Evolutionary conservation across 1,140 invertebrate genomes (phyloP), one percentile per base, ranked within the genome.

Genomic region (Gonatopus flavifemur): DNA sequence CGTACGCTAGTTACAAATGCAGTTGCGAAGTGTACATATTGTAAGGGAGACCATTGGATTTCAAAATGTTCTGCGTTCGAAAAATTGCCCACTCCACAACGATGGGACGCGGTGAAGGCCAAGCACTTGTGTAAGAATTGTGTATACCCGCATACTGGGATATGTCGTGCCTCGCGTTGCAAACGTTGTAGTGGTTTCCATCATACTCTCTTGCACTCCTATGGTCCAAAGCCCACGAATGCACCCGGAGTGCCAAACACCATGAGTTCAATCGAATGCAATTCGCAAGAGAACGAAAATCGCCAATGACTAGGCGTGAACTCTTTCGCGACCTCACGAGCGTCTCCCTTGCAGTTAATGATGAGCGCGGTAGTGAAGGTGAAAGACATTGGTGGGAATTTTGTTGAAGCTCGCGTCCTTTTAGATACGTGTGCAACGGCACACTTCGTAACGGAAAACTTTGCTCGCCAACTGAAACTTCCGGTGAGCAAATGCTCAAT

Each of bases 371-470:
- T 28, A 28, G 12, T 28, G 6, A 28, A 28, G 6, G 25, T 28
- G 6, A 6, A 28, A 28, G 25, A 28, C 12, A 12, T 28, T 6
- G 12, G 12, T 28, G 25, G 12, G 6, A 28, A 28, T 7, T 28
- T 12, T 12, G 25, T 28, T 12, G 25, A 28, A 28, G 25, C 25
- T n/a, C 38, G 48, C 1, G 36, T 19, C 0, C 33, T 57, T 1
- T 13, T 57, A 2, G 55, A 57, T 10, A 55, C 55, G 9, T 43
- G 48, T n/a, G 30, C 49, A 1, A 38, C 55, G 0, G 32, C 44
- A 0, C 54, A 58, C 25, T 61, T 57, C n/a, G 52, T 58, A 3
- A 55, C 52, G 0, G 32, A 55, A 37, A 4, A 22, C 6, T 13
- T 62, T 0, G 52, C 49, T 1, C 24, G 18, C 12, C 10, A 2